Evolutionary conservation across 2,113 vertebrate species (phyloP), one percentile per base, ranked within the genome.

Genomic region (Pontoporia blainvillei): DNA sequence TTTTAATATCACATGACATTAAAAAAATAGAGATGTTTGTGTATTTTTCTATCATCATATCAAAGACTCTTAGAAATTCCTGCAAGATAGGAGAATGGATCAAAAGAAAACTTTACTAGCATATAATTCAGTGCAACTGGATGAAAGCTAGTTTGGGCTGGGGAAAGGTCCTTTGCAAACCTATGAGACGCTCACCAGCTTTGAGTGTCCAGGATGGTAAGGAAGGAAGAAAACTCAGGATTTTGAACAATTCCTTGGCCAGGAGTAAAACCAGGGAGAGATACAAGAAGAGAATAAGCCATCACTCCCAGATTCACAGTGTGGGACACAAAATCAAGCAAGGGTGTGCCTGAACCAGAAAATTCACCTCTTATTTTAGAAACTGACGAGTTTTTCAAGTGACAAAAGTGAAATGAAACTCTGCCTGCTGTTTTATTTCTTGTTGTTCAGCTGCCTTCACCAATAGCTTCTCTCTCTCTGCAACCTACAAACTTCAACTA

Each of bases 31-130:
- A 34, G 52, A 9, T 34, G 5, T 29, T 82, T 71, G 9, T 41
- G 49, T 62, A 6, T 73, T 91, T 76, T 82, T 20, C 46, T 18
- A 59, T 44, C n/a, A 81, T 25, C 14, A 49, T 73, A 84, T 49
- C 23, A 76, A 96, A 71, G 83, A 44, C 6, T 31, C 25, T 54
- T 44, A 87, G 49, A 88, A 88, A 67, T 39, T 17, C 20, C 41
- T 88, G 3, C 23, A 86, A 82, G 66, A 49, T 29, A 25, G 21
- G 15, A 69, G 8, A 73, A 72, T 31, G 14, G 25, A 79, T 54
- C 78, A 76, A 67, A 78, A 46, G 2, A 46, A 67, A 85, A 81
- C 34, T 29, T 29, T 23, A 10, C 13, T 81, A 71, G 5, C 34
- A 29, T 75, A 20, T 36, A 17, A 21, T 31, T 93, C 41, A 83